Conservation (phyloP, 2,113 vertebrate species). For the Heterochromis multidens region DNA sequence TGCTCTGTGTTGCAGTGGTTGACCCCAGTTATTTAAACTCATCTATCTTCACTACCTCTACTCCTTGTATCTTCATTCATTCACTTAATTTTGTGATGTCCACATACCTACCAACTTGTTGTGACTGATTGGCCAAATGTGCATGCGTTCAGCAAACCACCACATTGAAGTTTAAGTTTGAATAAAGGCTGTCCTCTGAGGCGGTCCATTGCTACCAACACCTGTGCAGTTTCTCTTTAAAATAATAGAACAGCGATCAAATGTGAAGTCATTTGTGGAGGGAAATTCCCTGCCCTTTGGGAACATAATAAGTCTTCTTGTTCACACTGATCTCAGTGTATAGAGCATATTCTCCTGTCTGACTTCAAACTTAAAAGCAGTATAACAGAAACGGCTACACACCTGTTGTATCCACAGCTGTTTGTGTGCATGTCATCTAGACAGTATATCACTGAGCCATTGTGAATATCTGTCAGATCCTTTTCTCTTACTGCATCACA, state of each 20-base stretch:
- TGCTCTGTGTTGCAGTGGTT: not conserved
- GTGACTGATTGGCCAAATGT: not conserved
- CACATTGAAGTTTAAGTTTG: not conserved
- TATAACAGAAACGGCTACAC: not conserved
- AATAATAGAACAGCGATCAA: not conserved
- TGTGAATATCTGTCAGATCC: not conserved
- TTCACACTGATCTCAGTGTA: not conserved
- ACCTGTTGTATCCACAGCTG: not conserved
- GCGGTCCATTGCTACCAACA: not conserved
- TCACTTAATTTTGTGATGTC: not conserved
- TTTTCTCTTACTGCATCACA: not conserved
- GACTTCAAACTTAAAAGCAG: not conserved
- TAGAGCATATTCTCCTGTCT: not conserved
- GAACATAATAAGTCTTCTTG: not conserved
- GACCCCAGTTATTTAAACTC: not conserved
- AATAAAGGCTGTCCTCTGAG: not conserved
- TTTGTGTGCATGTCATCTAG: not conserved
- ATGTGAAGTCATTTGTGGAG: not conserved
- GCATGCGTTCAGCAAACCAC: not conserved
- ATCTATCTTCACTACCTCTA: not conserved
- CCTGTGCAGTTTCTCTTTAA: not conserved
- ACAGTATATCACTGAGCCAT: not conserved
- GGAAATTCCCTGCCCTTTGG: not conserved
- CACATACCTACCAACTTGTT: no score
- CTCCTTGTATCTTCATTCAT: not conserved